Evolutionary conservation across 2,797 vertebrate genomes (phyloP).

Genomic region (Manis javanica): DNA sequence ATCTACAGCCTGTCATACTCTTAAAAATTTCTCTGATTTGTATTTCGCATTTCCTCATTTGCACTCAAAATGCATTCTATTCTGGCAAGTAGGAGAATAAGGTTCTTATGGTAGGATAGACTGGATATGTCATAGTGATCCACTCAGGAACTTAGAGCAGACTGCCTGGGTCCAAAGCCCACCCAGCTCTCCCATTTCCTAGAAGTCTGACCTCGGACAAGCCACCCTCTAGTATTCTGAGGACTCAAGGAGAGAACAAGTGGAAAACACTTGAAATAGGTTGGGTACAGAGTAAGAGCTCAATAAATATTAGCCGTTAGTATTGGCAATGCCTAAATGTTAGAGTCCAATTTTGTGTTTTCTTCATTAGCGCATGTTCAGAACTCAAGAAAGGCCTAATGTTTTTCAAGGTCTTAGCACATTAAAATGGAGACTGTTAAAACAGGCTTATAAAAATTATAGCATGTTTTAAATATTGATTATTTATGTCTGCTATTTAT

Average conservation of each 20-base stretch:
- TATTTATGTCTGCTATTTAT: slow-evolving; percentile 1
- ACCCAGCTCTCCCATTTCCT: not conserved
- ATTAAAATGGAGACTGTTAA: slow-evolving; percentile 46
- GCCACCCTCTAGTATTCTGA: not conserved
- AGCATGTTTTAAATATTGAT: slow-evolving; percentile 25
- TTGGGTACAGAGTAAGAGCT: not conserved
- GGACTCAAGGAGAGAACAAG: not conserved
- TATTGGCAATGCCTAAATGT: not conserved
- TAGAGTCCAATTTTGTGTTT: not conserved
- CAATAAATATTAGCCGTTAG: not conserved
- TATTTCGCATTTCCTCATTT: not conserved
- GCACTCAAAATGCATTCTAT: not conserved
- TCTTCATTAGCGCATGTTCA: not conserved
- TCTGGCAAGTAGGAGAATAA: not conserved
- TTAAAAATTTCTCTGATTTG: not conserved
- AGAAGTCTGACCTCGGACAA: not conserved
- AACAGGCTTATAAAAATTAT: not conserved
- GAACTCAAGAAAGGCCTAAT: not conserved
- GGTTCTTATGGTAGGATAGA: not conserved
- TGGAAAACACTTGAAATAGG: not conserved
- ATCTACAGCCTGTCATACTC: not conserved
- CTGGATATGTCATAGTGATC: not conserved
- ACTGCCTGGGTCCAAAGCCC: not conserved
- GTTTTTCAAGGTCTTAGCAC: slow-evolving; percentile 24
- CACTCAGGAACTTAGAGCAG: not conserved